Base-by-base conservation (phyloP, 2,113 vertebrate genomes). In the Fukomys damarensis region DNA sequence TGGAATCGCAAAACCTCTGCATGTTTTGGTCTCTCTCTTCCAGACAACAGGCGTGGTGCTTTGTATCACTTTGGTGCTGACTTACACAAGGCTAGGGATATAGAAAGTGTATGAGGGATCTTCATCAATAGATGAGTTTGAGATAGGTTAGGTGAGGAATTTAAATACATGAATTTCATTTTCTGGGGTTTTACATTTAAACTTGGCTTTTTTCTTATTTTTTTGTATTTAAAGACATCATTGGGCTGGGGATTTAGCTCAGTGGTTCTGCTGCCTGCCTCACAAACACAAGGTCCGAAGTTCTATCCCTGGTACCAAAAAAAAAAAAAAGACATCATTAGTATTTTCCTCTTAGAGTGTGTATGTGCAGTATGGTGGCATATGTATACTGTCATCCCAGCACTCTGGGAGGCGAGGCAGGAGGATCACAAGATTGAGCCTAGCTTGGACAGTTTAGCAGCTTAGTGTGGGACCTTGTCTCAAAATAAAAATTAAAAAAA, bases 151-250 rank as follows among this genome's bases (percentile, higher is more conserved):
- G 61, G 77, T 91, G 32, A 80, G n/a, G 41, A 65, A 28, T 38
- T 74, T 85, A 52, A 86, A 54, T 86, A 54, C 20, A 43, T 93
- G 10, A 28, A 72, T 84, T 93, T 70, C 70, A 68, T 54, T 96
- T 96, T 89, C 86, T 66, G 59, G 43, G 46, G 83, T 77, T 91
- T 89, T 61, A 59, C 13, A 79, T 52, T 85, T 77, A 79, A 96
- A 91, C 83, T 86, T 49, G 9, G n/a, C n/a, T 0, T 66, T 74
- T 93, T 85, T 89, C 6, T 82, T 72, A 5, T 32, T 32, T 89
- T 79, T 10, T 87, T 85, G 93, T 38, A 63, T 28, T 86, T 96
- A 46, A 91, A 86, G 52, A 56, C 58, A 43, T 70, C 26, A 49
- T 94, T 80, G n/a, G n/a, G n/a, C n/a, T n/a, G n/a, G n/a, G n/a